These are phyloP conservation scores for Agriotes lineatus DNA, from an alignment of 2,888 invertebrate genomes.

Conservation along the genomic window DNA sequence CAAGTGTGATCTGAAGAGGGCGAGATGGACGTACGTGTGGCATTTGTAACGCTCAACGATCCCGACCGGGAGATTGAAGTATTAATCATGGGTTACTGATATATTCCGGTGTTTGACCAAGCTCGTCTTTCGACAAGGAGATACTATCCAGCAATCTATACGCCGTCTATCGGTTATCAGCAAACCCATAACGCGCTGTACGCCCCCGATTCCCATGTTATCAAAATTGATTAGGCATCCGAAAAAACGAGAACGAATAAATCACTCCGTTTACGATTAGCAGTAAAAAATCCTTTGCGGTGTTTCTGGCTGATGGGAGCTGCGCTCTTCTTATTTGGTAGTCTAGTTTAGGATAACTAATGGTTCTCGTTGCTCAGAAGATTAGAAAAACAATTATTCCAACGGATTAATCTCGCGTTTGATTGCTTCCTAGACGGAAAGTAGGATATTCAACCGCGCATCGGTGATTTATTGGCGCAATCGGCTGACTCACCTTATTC, in stretches of 20 bases:
- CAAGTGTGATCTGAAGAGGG: constrained; percentile 21
- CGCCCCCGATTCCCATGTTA: constrained; percentile 26
- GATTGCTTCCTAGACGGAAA: no score
- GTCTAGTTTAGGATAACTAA: no score
- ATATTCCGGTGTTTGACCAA: constrained; percentile 56
- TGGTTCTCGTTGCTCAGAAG: no score
- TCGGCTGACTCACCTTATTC: constrained; percentile 12
- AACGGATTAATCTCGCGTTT: no score
- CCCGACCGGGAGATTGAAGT: constrained; percentile 50
- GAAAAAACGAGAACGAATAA: constrained; percentile 27
- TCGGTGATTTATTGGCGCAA: constrained; percentile 1
- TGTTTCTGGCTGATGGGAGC: constrained; percentile 5
- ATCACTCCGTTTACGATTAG: constrained; percentile 7
- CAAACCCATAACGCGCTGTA: constrained; percentile 25
- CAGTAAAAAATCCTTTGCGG: constrained; percentile 25
- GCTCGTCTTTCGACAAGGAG: constrained; percentile 49
- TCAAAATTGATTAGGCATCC: constrained; percentile 31
- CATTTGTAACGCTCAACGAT: constrained; percentile 51
- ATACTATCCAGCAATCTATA: constrained; percentile 48
- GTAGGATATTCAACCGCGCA: background rate
- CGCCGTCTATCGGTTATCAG: constrained; percentile 39
- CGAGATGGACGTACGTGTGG: constrained; percentile 27
- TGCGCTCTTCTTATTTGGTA: no score
- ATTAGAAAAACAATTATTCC: no score
- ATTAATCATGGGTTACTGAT: constrained; percentile 55